Conservation (phyloP, 2,113 vertebrate species). For the Ctenodactylus gundi region DNA sequence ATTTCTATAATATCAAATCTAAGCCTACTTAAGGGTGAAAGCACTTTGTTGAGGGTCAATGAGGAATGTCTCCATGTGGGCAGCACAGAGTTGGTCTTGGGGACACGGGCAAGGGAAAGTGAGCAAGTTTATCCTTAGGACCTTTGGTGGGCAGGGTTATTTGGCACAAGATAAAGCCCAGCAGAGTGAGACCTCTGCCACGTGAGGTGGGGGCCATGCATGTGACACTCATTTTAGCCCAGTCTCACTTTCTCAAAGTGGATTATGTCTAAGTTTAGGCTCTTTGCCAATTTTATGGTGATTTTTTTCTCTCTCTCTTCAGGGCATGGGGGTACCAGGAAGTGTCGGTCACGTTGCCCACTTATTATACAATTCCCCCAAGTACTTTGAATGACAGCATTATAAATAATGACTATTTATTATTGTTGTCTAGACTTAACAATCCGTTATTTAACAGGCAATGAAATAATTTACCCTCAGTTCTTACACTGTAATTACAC, state of each 20-base stretch:
- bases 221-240: background rate
- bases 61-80: background rate
- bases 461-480: conserved; percentile 69
- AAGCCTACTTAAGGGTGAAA: background rate
- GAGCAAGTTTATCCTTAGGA: background rate
- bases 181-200: background rate
- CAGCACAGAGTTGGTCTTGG: background rate
- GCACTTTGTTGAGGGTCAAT: background rate
- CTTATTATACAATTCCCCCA: conserved; percentile 51
- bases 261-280: background rate
- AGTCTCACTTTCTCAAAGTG: conserved; percentile 2
- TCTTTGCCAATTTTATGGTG: background rate
- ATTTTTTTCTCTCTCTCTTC: background rate
- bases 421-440: conserved; percentile 71
- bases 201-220: background rate
- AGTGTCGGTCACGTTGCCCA: background rate
- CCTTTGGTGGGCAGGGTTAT: background rate
- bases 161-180: background rate
- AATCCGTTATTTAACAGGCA: conserved; percentile 63
- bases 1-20: background rate
- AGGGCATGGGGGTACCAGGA: background rate
- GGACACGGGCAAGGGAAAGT: background rate
- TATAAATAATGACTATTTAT: conserved; percentile 70
- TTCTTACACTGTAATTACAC: conserved; percentile 51
- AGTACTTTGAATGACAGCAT: conserved; percentile 52